Evolutionary conservation across 2,113 vertebrate species (phyloP), one percentile per base, ranked within the genome.

Genomic region (Gadus chalcogrammus): DNA sequence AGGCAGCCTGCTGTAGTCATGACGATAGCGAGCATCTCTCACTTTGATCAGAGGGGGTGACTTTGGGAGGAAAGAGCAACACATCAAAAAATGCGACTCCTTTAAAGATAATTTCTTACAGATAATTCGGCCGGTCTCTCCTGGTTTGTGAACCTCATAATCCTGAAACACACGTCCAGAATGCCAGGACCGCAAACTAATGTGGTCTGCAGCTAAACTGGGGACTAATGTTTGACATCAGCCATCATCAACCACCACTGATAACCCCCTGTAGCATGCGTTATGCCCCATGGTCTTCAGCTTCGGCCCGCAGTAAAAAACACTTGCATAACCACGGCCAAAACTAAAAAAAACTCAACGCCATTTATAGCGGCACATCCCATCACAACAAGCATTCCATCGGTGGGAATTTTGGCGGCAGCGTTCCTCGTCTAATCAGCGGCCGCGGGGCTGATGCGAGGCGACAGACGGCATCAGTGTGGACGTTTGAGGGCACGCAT

Each of bases 391-490:
- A 78, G 48, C 65, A 24, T 87, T 82, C 74, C 80, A 73, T 85
- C 72, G 71, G 80, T 76, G 84, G 89, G 78, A 61, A 85, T 85
- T 76, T 72, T 62, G 76, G 72, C 86, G 84, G 84, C 72, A 68
- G 85, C 79, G 78, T 87, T 85, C 84, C 87, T 90, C 5, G 55
- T 18, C 78, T 85, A 72, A 86, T 90, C 80, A 82, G 76, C 83
- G 65, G 81, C 77, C 79, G 76, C 63, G 77, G 82, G 91, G 87
- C 85, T 95, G 94, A 96, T 90, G 84, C 60, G 88, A 92, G 86
- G 83, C 79, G 94, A 95, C 94, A 94, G 88, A 90, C 86, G 87
- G 92, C 84, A 83, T 83, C 87, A 86, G 83, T 86, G 90, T 7
- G 2, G 82, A 79, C 85, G 85, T 91, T 91, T 81, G 80, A 86